These are phyloP conservation scores for Eledone cirrhosa DNA, from an alignment of 2,888 invertebrate genomes.

Conservation along the genomic window DNA sequence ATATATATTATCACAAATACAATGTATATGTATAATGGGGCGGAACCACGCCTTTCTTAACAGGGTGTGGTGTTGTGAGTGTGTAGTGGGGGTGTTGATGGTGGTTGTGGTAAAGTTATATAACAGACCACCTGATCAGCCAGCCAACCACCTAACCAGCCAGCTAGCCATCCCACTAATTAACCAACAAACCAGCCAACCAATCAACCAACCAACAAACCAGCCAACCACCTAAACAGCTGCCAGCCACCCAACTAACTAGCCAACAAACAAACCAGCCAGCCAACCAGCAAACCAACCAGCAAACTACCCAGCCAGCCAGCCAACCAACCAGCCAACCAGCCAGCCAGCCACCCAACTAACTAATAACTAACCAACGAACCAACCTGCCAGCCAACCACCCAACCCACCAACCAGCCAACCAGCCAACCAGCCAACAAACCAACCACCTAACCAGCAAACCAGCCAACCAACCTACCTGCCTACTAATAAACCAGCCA, in stretches of 20 bases:
- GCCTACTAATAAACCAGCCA: background rate
- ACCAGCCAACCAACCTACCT: background rate
- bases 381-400: constrained; percentile 4
- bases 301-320: background rate
- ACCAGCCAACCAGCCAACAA: no score
- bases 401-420: constrained; percentile 21
- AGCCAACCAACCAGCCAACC: no score
- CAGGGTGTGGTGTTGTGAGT: no score
- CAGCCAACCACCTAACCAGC: constrained; percentile 21
- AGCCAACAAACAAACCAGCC: background rate
- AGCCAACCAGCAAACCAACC: background rate
- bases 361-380: background rate
- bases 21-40: no score
- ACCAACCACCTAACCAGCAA: background rate
- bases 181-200: background rate
- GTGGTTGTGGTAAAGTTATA: background rate
- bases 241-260: background rate
- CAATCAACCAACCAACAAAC: constrained; percentile 5
- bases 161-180: constrained; percentile 26
- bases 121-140: constrained; percentile 5
- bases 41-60: no score
- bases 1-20: no score
- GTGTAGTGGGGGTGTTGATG: no score
- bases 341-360: no score
- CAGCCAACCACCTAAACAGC: no score